Conservation (phyloP, 2,797 vertebrate species). For the Gorsachius magnificus region DNA sequence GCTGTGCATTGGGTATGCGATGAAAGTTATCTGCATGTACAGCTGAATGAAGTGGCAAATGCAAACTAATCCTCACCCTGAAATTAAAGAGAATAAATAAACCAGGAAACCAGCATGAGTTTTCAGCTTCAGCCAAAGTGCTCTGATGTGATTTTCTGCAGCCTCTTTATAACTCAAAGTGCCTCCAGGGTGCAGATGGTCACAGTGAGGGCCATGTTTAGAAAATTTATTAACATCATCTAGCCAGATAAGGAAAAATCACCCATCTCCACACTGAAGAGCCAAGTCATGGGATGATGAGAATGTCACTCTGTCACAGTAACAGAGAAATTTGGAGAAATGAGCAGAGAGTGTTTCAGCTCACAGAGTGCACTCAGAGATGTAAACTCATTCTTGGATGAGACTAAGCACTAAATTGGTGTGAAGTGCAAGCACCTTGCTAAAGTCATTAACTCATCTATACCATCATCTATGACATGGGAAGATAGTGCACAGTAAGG, state of each 20-base stretch:
- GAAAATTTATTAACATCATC: not conserved
- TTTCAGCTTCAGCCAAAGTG: not conserved
- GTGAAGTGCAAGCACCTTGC: not conserved
- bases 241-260: not conserved
- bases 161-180: not conserved
- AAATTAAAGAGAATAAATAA: not conserved
- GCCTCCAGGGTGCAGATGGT: not conserved
- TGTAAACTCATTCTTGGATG: not conserved
- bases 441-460: not conserved
- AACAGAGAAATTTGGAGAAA: not conserved
- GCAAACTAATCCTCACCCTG: not conserved
- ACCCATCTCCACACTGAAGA: not conserved
- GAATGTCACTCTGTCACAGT: not conserved
- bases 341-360: not conserved
- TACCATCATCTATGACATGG: not conserved
- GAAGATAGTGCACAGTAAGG: not conserved
- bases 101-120: not conserved
- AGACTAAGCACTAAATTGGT: not conserved
- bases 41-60: not conserved
- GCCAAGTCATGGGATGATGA: not conserved
- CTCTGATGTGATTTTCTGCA: not conserved
- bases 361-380: not conserved
- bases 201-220: not conserved
- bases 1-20: not conserved
- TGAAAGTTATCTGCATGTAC: not conserved